These are phyloP conservation scores for Borostomias antarcticus DNA, from an alignment of 2,797 vertebrate genomes.

Conservation along the genomic window DNA sequence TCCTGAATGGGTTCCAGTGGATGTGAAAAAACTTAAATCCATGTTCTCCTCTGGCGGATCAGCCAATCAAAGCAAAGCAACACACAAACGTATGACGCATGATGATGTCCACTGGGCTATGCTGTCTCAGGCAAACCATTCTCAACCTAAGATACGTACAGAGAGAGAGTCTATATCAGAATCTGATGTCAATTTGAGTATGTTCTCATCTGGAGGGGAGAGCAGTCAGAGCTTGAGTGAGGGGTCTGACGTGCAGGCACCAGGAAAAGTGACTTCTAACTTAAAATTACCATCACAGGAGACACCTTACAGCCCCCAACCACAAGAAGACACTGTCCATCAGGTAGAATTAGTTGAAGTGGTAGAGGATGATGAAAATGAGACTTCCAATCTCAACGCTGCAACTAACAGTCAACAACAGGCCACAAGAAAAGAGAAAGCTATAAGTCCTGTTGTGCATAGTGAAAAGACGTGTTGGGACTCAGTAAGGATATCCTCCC, in stretches of 20 bases:
- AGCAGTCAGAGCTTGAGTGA: constrained; percentile 45
- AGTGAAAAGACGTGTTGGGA: too few relatives aligned
- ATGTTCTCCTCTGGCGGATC: constrained; percentile 60
- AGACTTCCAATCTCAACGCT: constrained; percentile 73
- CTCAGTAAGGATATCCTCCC: constrained; percentile 67
- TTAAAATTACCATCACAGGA: constrained; percentile 20
- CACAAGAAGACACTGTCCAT: constrained; percentile 35
- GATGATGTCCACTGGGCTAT: constrained; percentile 22
- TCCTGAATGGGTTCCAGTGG: constrained; percentile 65
- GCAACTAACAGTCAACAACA: constrained; percentile 77
- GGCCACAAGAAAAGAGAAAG: constrained; percentile 81
- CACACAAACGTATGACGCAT: constrained; percentile 41
- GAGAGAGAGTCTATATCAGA: constrained; percentile 55
- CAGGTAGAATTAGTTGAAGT: constrained; percentile 49
- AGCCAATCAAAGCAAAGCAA: constrained; percentile 29
- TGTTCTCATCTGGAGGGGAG: constrained; percentile 43
- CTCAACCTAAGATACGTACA: constrained; percentile 22
- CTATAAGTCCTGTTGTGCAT: constrained; percentile 73
- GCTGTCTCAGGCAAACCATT: constrained; percentile 32
- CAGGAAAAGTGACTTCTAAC: constrained; percentile 43
- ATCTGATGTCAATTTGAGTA: constrained; percentile 41
- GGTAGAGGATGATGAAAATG: constrained; percentile 51
- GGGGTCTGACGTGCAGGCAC: constrained; percentile 35
- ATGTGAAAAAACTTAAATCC: constrained; percentile 70
- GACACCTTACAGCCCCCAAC: constrained; percentile 10